phyloP scores from a whole-genome alignment of 1,140 invertebrate genomes.

The Coboldia fuscipes region DNA sequence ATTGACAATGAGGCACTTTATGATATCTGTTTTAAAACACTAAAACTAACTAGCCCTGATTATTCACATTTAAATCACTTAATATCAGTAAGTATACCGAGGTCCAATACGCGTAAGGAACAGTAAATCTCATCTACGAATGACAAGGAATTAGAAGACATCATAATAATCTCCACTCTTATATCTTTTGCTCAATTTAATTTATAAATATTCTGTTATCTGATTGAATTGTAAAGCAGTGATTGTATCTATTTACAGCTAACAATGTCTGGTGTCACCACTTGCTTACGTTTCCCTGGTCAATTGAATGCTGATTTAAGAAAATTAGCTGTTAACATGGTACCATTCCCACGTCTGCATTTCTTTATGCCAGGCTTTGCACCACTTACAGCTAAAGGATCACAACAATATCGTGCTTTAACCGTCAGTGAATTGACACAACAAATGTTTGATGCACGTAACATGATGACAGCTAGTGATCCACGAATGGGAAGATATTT shows the following conservation, averaged over 20 bases:
- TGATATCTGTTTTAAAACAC: no score
- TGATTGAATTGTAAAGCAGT: no score
- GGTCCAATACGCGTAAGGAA: no score
- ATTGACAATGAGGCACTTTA: no score
- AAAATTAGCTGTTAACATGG: conserved; percentile 94
- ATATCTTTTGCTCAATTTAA: no score
- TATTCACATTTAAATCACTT: conserved; percentile 59
- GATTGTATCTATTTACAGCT: conserved; percentile 24
- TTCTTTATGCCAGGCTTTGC: conserved; percentile 97
- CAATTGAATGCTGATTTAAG: conserved; percentile 78
- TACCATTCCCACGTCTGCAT: conserved; percentile 87
- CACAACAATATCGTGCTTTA: conserved; percentile 62
- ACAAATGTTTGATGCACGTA: conserved; percentile 78
- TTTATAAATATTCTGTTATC: no score
- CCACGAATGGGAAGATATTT: conserved; percentile 81
- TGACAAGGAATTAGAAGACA: no score
- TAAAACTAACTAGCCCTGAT: conserved; percentile 54
- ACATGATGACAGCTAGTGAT: conserved; percentile 96
- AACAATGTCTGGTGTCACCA: conserved; percentile 76
- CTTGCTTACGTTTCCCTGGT: conserved; percentile 62
- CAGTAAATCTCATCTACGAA: no score
- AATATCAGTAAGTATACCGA: no score
- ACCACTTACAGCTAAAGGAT: conserved; percentile 70
- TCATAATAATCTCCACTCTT: no score
- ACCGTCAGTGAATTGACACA: conserved; percentile 77